Base-by-base conservation (phyloP, 2,797 vertebrate genomes). In the Peromyscus eremicus region DNA sequence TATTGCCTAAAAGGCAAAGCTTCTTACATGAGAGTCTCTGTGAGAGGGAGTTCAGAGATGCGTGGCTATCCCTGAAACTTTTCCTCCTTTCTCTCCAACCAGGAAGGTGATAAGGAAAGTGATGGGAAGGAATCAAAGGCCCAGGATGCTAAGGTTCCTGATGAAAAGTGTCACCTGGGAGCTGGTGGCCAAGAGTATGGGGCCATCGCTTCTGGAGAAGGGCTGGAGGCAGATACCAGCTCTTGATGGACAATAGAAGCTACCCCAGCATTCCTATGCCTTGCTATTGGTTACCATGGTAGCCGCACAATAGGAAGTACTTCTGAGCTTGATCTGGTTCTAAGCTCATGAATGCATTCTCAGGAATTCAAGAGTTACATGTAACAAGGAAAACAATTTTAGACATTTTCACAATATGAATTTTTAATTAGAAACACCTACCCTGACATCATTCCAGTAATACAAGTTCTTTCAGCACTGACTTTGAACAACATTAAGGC, bases 111-210 rank as follows among this genome's bases (percentile, higher is more conserved):
- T 70, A 94, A 95, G n/a, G 92, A 94, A 80, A 71, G 21, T 64
- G 49, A 95, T 91, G 49, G 77, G 79, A 92, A 62, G 43, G 82
- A 37, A 40, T 90, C 57, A 7, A 29, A 92, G 77, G 86, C 57
- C 62, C 96, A 93, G 13, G 17, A 11, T 0, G 0, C n/a, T 43
- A 80, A 40, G 25, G 70, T 49, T 93, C 17, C 37, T 27, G 70
- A 81, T 43, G 98, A 99, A 95, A 97, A 46, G n/a, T 32, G 79
- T 52, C 84, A 95, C n/a, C 95, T 99, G 46, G 96, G 98, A 32
- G 5, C 94, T 32, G 77, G 91, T 10, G 75, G 52, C 75, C 80
- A 75, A 87, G 95, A 80, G 10, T 99, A 99, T 2, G 98, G 99
- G 40, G 97, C 98, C 4, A 96, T 49, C 10, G 64, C 71, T 25